Base-by-base conservation (phyloP, 2,113 vertebrate species). In the Tachycineta bicolor region DNA sequence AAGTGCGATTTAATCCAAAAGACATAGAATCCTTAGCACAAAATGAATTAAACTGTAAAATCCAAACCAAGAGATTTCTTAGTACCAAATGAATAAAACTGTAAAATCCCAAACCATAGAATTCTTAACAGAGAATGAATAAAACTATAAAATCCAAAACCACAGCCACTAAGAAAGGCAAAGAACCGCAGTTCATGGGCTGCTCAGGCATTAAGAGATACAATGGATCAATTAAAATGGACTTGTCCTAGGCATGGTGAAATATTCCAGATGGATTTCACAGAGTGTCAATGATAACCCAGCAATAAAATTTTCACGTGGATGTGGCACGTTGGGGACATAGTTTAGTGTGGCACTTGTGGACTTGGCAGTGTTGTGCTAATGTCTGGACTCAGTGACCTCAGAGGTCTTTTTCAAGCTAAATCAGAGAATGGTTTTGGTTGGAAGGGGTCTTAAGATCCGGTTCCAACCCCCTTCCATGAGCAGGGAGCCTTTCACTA, bases 231-330 rank as follows among this genome's bases (percentile, higher is more conserved):
- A 12, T 65, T 82, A 59, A 70, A 82, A 47, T 5, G 15, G 14
- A 3, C 5, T 22, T 52, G 44, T 43, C 68, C 20, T 53, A 58
- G n/a, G 10, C 8, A 8, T 5, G 26, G 64, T 49, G 47, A 87
- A 83, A 86, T 12, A 33, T 2, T 80, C 20, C 11, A 14, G 18
- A 18, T 29, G 39, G 14, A 3, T 2, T 11, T 69, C 50, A 26
- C 4, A 11, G 25, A 21, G 8, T 0, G 0, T 19, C 25, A 12
- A 4, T 7, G 12, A 46, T 11, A 55, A 52, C 3, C 37, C 46
- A n/a, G 29, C 21, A 58, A 60, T 9, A 39, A 49, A 73, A 76
- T 6, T 33, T 34, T 28, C 10, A 6, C 5, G 14, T 28, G 33
- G 37, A 23, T 44, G 44, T 31, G 44, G 34, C 50, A 23, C 14